Conservation (phyloP, 2,888 invertebrate genomes). For the Trissolcus japonicus region DNA sequence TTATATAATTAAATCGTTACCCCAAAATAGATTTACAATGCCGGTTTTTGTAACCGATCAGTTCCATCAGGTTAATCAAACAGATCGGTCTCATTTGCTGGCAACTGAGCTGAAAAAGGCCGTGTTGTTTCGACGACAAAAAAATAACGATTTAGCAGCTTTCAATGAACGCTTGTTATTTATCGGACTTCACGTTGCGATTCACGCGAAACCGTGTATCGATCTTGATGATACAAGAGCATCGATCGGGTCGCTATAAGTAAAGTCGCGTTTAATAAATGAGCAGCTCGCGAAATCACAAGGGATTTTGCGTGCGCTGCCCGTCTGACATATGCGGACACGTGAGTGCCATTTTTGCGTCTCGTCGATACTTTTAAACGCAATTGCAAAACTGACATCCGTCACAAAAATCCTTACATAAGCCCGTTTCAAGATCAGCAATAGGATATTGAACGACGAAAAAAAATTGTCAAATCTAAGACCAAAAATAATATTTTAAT, state of each 20-base stretch:
- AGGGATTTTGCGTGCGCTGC: constrained; percentile 11
- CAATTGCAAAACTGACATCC: constrained; percentile 14
- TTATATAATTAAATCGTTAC: background rate
- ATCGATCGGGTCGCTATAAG: constrained; percentile 46
- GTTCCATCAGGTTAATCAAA: constrained; percentile 20
- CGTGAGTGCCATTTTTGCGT: constrained; percentile 20
- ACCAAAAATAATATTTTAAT: background rate
- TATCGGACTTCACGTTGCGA: constrained; percentile 4
- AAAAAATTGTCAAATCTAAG: background rate
- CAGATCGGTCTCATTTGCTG: background rate
- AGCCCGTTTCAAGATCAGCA: constrained; percentile 14
- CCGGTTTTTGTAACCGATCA: background rate
- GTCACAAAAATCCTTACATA: constrained; percentile 29
- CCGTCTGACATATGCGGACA: constrained; percentile 7
- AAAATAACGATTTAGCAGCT: background rate
- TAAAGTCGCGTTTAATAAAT: constrained; percentile 41
- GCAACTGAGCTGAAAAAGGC: constrained; percentile 6
- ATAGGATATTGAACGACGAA: background rate
- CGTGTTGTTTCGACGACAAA: constrained; percentile 6
- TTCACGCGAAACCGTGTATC: constrained; percentile 14
- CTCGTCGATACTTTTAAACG: constrained; percentile 15
- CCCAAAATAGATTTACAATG: background rate
- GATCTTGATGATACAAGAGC: constrained; percentile 24
- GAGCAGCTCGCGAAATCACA: constrained; percentile 18
- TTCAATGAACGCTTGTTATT: background rate